Conservation (phyloP, 2,113 vertebrate species). For the Piprites chloris region DNA sequence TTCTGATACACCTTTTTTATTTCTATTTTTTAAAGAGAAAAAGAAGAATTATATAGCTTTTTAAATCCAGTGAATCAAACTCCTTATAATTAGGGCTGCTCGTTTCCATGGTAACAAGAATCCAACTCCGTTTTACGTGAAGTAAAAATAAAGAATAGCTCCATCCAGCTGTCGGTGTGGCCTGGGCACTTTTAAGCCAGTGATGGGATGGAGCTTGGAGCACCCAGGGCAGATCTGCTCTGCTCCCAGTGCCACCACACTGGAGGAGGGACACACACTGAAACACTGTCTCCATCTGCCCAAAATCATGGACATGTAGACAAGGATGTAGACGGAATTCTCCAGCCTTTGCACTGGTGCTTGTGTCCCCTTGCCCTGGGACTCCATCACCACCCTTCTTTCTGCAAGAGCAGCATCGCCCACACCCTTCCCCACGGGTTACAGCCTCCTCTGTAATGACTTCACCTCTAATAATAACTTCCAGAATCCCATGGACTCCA, state of each 20-base stretch:
- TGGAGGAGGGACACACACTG: accelerated
- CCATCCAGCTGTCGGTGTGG: conserved; percentile 61
- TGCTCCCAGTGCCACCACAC: background rate
- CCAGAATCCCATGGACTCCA: background rate
- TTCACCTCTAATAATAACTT: conserved; percentile 48
- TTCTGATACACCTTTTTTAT: conserved; percentile 9
- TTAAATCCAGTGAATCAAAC: conserved; percentile 72
- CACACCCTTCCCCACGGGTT: conserved; percentile 6
- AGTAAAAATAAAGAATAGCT: conserved; percentile 64
- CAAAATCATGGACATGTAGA: background rate
- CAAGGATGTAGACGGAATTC: background rate
- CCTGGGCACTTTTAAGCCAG: conserved; percentile 7
- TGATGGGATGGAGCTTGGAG: background rate
- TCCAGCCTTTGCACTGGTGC: background rate
- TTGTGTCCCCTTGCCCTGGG: background rate
- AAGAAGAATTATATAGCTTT: conserved; percentile 59
- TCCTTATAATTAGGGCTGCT: conserved; percentile 79
- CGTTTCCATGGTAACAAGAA: conserved; percentile 77
- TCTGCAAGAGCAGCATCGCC: background rate
- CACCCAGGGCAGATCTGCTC: background rate
- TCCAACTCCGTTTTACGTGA: conserved; percentile 68
- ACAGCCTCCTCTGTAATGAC: conserved; percentile 20
- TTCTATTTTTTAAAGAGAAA: conserved; percentile 10
- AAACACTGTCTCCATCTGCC: background rate
- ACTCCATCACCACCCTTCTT: background rate